These are phyloP conservation scores for Fulica atra DNA, from an alignment of 2,113 vertebrate genomes.

Conservation along the genomic window DNA sequence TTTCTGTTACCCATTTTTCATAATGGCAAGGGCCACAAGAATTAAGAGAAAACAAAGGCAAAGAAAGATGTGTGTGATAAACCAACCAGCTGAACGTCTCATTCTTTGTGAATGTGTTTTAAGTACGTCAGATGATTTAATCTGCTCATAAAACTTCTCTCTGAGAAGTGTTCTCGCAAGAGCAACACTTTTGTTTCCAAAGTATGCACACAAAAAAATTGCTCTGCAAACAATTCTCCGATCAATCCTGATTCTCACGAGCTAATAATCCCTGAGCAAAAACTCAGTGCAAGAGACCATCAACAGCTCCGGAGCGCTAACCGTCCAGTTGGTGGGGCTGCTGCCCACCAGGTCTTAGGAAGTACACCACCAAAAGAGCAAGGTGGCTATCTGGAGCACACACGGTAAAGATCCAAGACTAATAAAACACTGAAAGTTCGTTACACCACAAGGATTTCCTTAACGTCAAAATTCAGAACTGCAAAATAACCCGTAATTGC, in stretches of 20 bases:
- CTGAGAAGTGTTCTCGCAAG: not conserved
- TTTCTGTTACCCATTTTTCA: not conserved
- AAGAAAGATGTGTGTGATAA: not conserved
- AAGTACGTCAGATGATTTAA: not conserved
- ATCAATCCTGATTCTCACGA: not conserved
- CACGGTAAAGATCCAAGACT: not conserved
- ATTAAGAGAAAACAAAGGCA: not conserved
- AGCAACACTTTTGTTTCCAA: not conserved
- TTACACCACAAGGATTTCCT: not conserved
- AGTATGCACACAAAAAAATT: not conserved
- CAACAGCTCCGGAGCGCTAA: not conserved
- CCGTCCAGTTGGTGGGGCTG: conserved; percentile 16
- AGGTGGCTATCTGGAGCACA: not conserved
- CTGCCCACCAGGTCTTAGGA: not conserved
- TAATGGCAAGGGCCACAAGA: not conserved
- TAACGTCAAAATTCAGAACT: not conserved
- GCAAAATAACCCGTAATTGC: not conserved
- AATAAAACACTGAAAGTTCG: not conserved
- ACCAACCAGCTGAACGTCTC: not conserved
- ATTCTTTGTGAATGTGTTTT: not conserved
- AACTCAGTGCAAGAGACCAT: rapidly evolving
- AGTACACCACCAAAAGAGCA: not conserved
- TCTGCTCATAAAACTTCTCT: not conserved
- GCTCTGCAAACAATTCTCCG: not conserved
- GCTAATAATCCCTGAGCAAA: not conserved